A percentile compares a stretch with the other conserved stretches of the same genome.
Conservation (phyloP, 2,888 invertebrate genomes). For the Latrodectus hesperus region DNA sequence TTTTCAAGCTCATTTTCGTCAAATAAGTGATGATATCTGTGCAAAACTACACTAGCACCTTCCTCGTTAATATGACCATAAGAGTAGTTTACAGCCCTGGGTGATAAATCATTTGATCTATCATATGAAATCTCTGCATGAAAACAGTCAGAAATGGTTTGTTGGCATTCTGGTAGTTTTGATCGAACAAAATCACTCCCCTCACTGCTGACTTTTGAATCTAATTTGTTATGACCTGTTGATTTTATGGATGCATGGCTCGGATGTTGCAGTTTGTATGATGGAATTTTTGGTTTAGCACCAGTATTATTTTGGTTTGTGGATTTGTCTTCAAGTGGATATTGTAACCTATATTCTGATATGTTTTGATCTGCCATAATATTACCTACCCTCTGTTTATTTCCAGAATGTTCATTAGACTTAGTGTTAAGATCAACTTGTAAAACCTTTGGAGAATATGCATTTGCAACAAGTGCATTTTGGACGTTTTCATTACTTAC, state of each 20-base stretch:
- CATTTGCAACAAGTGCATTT: not conserved
- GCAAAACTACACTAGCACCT: slow-evolving; percentile 74
- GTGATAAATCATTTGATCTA: not conserved
- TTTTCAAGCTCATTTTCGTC: slow-evolving; percentile 94
- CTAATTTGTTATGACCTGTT: not conserved
- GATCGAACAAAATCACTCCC: not conserved
- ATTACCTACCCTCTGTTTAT: not conserved
- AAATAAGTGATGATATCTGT: slow-evolving; percentile 98
- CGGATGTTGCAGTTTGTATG: not conserved
- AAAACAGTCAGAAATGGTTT: not conserved
- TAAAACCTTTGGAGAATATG: not conserved
- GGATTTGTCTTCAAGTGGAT: not conserved
- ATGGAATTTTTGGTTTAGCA: slow-evolving; percentile 2
- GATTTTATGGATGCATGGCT: not conserved
- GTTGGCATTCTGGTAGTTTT: not conserved
- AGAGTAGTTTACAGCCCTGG: slow-evolving; percentile 20
- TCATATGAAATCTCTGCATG: not conserved
- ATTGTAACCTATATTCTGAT: not conserved
- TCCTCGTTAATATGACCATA: slow-evolving; percentile 35
- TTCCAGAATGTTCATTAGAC: not conserved
- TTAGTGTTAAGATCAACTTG: not conserved
- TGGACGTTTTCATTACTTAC: not conserved
- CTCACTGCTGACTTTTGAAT: not conserved
- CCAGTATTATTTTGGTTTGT: not conserved
- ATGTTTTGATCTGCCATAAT: not conserved